These are phyloP conservation scores for Rhombomys opimus DNA, from an alignment of 2,113 vertebrate genomes.

Conservation along the genomic window DNA sequence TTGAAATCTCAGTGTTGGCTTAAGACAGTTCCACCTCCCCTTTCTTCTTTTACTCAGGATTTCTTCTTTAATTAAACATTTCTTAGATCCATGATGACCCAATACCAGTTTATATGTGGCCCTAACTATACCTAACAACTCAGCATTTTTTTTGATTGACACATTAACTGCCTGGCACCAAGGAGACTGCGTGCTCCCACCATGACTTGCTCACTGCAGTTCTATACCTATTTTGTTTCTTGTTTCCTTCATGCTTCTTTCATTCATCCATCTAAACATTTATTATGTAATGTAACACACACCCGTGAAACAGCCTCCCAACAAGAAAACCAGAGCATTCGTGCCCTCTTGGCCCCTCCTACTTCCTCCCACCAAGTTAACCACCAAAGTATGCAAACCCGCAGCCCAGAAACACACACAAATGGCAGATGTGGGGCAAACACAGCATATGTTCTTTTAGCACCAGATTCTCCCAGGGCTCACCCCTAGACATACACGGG, in stretches of 20 bases:
- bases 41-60: background rate
- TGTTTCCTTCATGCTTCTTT: too few relatives aligned
- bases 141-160: fast-evolving
- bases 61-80: background rate
- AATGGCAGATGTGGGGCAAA: background rate
- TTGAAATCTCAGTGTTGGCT: background rate
- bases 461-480: background rate
- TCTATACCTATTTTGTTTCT: background rate
- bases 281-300: background rate
- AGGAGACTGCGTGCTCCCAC: fast-evolving
- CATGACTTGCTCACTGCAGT: fast-evolving
- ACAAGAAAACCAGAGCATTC: background rate
- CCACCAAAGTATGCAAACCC: background rate
- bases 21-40: fast-evolving
- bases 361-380: too few relatives aligned
- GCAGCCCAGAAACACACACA: background rate
- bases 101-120: fast-evolving
- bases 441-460: background rate
- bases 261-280: background rate
- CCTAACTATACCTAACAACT: fast-evolving
- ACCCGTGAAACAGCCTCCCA: background rate
- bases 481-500: background rate
- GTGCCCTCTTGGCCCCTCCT: background rate
- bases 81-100: fast-evolving
- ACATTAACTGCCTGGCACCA: fast-evolving